Percentiles rank a stretch among this genome's conserved stretches.
Conservation (phyloP, 2,113 vertebrate species). For the Amphiprion percula region DNA sequence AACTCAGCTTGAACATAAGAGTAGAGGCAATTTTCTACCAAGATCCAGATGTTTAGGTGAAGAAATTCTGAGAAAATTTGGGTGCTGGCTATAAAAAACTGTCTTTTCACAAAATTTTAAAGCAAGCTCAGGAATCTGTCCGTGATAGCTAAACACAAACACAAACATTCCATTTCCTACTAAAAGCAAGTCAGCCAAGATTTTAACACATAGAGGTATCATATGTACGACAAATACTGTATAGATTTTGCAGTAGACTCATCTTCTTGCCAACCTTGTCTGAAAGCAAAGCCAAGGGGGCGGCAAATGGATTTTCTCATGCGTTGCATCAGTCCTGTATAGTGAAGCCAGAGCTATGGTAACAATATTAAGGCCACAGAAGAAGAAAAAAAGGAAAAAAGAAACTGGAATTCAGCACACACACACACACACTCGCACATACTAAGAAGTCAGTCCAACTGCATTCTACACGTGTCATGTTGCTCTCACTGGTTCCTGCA, state of each 20-base stretch:
- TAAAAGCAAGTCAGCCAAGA: not conserved
- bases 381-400: not conserved
- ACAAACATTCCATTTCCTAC: not conserved
- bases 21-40: too few relatives aligned
- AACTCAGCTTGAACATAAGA: too few relatives aligned
- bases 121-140: too few relatives aligned
- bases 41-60: too few relatives aligned
- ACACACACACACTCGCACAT: constrained; percentile 17
- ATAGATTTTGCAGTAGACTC: not conserved
- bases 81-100: too few relatives aligned
- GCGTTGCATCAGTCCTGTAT: not conserved
- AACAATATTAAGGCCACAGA: constrained; percentile 2
- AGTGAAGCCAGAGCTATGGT: constrained; percentile 12
- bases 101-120: too few relatives aligned
- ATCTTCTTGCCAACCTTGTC: constrained; percentile 6
- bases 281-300: not conserved
- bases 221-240: too few relatives aligned
- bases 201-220: too few relatives aligned
- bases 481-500: constrained; percentile 54
- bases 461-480: constrained; percentile 52
- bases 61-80: too few relatives aligned
- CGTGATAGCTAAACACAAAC: too few relatives aligned
- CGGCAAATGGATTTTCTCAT: not conserved
- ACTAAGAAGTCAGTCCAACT: constrained; percentile 30
- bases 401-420: constrained; percentile 11